Evolutionary conservation across 2,113 vertebrate genomes (phyloP).

Genomic region (Hydropotes inermis): DNA sequence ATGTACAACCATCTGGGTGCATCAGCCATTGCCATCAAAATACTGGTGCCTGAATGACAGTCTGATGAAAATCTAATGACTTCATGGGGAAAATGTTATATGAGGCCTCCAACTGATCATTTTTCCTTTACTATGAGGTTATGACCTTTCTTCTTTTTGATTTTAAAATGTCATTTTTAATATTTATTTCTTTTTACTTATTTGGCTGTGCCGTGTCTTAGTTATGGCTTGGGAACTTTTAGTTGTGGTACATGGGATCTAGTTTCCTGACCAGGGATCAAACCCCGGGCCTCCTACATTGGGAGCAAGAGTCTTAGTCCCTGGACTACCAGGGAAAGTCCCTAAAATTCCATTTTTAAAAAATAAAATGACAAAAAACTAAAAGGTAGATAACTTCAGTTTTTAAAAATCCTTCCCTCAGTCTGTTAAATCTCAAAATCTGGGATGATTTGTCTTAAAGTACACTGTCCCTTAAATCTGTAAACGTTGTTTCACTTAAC

Average conservation of each 20-base stretch:
- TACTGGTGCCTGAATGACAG: not conserved
- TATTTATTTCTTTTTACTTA: not conserved
- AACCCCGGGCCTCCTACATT: not conserved
- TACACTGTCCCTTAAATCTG: not conserved
- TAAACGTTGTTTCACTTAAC: slow-evolving; percentile 20
- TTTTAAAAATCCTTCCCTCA: not conserved
- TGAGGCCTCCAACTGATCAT: not conserved
- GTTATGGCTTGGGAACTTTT: not conserved
- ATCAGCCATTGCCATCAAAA: not conserved
- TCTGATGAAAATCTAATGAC: not conserved
- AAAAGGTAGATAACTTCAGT: slow-evolving; percentile 9
- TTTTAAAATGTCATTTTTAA: not conserved
- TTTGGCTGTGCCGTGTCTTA: not conserved
- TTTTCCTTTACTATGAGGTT: not conserved
- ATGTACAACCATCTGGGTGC: not conserved
- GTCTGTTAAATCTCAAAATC: not conserved
- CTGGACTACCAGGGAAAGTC: not conserved
- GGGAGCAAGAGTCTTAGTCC: not conserved
- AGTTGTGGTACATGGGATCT: not conserved
- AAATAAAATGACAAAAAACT: not conserved
- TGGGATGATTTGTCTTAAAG: not conserved
- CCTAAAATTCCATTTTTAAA: not conserved
- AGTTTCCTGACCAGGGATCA: not conserved
- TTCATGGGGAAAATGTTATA: not conserved
- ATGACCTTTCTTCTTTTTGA: not conserved